These are phyloP conservation scores for Ascidia mentula DNA, from an alignment of 23 tunicate species.

Conservation along the genomic window DNA sequence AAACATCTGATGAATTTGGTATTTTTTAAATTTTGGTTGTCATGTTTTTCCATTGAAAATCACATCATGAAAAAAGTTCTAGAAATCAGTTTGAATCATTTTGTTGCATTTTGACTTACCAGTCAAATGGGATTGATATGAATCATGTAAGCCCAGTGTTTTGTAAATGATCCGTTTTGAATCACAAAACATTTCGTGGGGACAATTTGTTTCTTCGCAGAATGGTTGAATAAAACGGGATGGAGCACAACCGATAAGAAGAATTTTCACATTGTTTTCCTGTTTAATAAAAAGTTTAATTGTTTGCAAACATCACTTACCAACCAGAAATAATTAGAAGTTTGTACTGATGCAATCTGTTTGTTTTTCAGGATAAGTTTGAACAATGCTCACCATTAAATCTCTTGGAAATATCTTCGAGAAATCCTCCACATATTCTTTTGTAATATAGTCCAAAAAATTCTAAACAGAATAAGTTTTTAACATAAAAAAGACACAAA, in stretches of 20 bases:
- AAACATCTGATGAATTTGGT: too few relatives aligned
- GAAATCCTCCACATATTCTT: conserved; percentile 89
- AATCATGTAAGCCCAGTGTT: conserved; percentile 26
- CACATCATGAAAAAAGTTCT: too few relatives aligned
- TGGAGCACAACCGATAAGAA: conserved; percentile 72
- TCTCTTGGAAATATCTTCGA: conserved; percentile 70
- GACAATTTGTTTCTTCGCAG: conserved; percentile 68
- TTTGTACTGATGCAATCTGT: too few relatives aligned
- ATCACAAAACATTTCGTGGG: conserved; percentile 69
- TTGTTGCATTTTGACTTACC: not conserved
- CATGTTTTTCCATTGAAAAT: too few relatives aligned
- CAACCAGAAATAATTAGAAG: too few relatives aligned
- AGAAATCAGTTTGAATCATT: too few relatives aligned
- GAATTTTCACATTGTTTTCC: conserved; percentile 26
- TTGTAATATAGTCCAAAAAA: conserved; percentile 72
- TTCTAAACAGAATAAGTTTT: conserved; percentile 22
- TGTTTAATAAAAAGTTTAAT: conserved; percentile 22
- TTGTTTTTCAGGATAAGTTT: too few relatives aligned
- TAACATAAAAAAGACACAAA: not conserved
- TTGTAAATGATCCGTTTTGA: conserved; percentile 54
- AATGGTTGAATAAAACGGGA: conserved; percentile 56
- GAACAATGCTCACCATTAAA: conserved; percentile 21
- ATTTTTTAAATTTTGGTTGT: too few relatives aligned
- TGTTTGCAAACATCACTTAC: too few relatives aligned
- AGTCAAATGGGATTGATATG: conserved; percentile 17